Base-by-base conservation (phyloP, 2,113 vertebrate species). In the Lampris megalopsis region DNA sequence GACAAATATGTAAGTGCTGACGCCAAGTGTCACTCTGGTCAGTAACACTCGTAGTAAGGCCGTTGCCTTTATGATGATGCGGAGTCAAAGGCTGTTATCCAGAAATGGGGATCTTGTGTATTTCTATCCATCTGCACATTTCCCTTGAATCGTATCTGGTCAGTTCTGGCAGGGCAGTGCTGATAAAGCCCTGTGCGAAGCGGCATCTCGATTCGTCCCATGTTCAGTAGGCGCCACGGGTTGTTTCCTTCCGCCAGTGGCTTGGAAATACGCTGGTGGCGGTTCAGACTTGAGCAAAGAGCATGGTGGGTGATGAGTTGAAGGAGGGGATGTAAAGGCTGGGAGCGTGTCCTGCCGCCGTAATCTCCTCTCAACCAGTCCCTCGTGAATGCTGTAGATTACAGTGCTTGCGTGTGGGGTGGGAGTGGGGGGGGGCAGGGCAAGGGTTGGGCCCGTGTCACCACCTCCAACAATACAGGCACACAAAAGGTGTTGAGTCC, bases 361-460 rank as follows among this genome's bases (percentile, higher is more conserved):
- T 86, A 87, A 88, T 89, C 81, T 73, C 68, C 72, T 72, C 79
- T 88, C 83, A 75, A 83, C 71, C 75, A 62, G 63, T 60, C 63
- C 58, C 11, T 60, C 35, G 62, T 83, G 80, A 72, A 73, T 48
- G 52, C 68, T 85, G 59, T 68, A 83, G 81, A 90, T 91, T 81
- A 88, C 66, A 59, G 73, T 53, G 65, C 71, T 47, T 64, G 41
- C 45, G 47, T 53, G 49, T 45, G 61, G 53, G 35, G 13, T 4
- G 57, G 2, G 35, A 3, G 7, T 59, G 57, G 38, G 1, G 2
- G 6, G 43, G 45, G 62, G 66, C 73, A 45, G 62, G 13, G 60
- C 9, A 63, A 9, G 40, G 62, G 45, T 41, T 43, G 64, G 68
- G 56, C 67, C 68, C 63, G 52, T 75, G 70, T 74, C 45, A 6